These are phyloP conservation scores for Athrips mouffetella DNA, from an alignment of 2,888 invertebrate species.

Conservation along the genomic window DNA sequence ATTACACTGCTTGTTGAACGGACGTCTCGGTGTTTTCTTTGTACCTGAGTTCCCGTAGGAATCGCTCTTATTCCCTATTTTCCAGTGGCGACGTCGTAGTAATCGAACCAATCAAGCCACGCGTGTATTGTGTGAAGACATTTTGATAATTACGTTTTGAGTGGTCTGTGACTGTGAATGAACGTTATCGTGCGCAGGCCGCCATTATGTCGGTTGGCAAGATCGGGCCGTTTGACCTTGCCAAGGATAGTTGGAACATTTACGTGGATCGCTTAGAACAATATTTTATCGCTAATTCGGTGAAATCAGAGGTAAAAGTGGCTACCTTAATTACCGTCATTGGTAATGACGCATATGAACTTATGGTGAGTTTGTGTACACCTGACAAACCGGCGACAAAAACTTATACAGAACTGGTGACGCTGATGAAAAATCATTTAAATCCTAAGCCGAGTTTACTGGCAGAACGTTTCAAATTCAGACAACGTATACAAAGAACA, in stretches of 20 bases:
- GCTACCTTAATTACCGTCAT: constrained; percentile 23
- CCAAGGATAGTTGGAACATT: constrained; percentile 14
- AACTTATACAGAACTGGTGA: constrained; percentile 12
- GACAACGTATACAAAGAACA: constrained; percentile 17
- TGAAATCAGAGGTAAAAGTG: constrained; percentile 7
- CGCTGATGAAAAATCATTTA: constrained; percentile 20
- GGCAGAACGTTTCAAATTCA: constrained; percentile 25
- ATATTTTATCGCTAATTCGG: constrained; percentile 17
- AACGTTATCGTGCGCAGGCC: no score
- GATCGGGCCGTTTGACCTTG: constrained; percentile 17
- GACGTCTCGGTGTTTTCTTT: no score
- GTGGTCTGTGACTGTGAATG: no score
- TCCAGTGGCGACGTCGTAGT: no score
- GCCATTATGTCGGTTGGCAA: constrained; percentile 20
- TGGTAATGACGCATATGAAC: constrained; percentile 20
- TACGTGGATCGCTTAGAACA: constrained; percentile 20
- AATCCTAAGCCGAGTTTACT: constrained; percentile 22
- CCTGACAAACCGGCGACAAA: constrained; percentile 22
- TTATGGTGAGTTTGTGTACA: constrained; percentile 22
- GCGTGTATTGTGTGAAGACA: no score
- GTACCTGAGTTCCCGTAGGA: no score
- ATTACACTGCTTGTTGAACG: no score
- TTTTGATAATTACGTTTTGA: no score
- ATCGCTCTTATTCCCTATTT: no score
- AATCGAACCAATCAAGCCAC: no score